phyloP scores from a whole-genome alignment of 2,888 invertebrate species.

The Dynastes grantii region DNA sequence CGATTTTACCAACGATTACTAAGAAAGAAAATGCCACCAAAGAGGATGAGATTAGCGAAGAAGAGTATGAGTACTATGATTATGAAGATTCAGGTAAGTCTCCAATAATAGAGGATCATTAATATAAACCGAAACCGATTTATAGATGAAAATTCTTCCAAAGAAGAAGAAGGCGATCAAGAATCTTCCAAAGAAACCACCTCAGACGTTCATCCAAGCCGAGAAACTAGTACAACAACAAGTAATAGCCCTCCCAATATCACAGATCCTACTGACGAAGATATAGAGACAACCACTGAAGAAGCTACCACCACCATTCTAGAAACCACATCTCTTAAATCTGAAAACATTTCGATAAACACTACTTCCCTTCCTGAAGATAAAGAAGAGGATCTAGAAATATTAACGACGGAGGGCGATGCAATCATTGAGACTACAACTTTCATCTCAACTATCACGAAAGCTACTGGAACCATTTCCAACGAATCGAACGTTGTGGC shows the following conservation, averaged over 20 bases:
- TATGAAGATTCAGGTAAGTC: slow-evolving; percentile 35
- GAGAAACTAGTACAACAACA: slow-evolving; percentile 21
- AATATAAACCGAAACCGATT: background rate
- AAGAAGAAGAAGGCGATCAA: slow-evolving; percentile 18
- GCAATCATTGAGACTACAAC: background rate
- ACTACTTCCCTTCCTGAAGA: no score
- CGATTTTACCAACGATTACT: slow-evolving; percentile 40
- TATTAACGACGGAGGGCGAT: background rate
- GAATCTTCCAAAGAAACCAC: slow-evolving; percentile 48
- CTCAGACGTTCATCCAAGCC: slow-evolving; percentile 46
- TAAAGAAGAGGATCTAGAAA: background rate
- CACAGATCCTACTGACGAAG: background rate
- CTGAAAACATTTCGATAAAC: background rate
- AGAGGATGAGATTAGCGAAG: slow-evolving; percentile 66
- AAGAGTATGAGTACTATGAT: slow-evolving; percentile 52
- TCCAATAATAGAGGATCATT: background rate
- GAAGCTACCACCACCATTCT: slow-evolving; percentile 52
- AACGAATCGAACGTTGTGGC: background rate
- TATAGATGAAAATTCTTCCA: slow-evolving; percentile 33
- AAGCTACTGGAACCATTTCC: background rate
- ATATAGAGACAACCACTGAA: slow-evolving; percentile 23
- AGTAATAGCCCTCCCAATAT: no score
- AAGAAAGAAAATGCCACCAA: slow-evolving; percentile 63
- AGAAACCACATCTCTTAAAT: background rate
- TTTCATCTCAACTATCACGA: background rate